A percentile compares a stretch with the other conserved stretches of the same genome.
Evolutionary conservation across 2,888 invertebrate genomes (phyloP).

Genomic region (Sinhomidia bicolor): DNA sequence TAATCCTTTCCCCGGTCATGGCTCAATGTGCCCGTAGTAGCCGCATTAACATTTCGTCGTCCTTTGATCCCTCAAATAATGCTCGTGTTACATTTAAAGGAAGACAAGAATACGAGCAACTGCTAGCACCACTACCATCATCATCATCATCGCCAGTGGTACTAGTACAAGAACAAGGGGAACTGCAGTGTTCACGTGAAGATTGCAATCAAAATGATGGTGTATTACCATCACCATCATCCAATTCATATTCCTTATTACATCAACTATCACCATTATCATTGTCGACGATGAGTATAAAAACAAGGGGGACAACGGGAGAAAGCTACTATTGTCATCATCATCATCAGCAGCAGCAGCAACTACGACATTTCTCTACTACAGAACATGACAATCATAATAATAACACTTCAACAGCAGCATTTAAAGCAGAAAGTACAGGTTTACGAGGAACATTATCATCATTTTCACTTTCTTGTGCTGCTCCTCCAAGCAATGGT

Average conservation of each 20-base stretch:
- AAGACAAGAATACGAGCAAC: neutral
- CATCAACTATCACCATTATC: neutral
- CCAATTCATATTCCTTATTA: slow-evolving; percentile 30
- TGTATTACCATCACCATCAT: slow-evolving; percentile 20
- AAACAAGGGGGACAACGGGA: neutral
- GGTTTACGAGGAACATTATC: slow-evolving; percentile 7
- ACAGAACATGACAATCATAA: slow-evolving; percentile 46
- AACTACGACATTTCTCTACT: slow-evolving; percentile 48
- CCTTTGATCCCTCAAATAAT: slow-evolving; percentile 37
- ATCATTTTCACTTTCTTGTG: slow-evolving; percentile 24
- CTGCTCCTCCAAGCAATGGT: neutral
- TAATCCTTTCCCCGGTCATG: slow-evolving; percentile 15
- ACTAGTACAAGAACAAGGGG: slow-evolving; percentile 13
- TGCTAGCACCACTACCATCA: neutral
- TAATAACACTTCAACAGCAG: slow-evolving; percentile 46
- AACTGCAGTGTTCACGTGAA: neutral
- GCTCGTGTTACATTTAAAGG: neutral
- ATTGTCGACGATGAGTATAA: neutral
- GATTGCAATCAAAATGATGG: slow-evolving; percentile 6
- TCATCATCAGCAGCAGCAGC: too few species aligned
- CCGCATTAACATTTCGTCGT: slow-evolving; percentile 33
- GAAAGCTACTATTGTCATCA: slow-evolving; percentile 42
- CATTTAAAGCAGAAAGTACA: neutral
- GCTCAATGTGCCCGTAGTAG: neutral
- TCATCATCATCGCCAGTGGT: too few species aligned